A percentile compares a stretch with the other conserved stretches of the same genome.
Evolutionary conservation across 2,888 invertebrate genomes (phyloP).

Genomic region (Drosophila hamatofila): DNA sequence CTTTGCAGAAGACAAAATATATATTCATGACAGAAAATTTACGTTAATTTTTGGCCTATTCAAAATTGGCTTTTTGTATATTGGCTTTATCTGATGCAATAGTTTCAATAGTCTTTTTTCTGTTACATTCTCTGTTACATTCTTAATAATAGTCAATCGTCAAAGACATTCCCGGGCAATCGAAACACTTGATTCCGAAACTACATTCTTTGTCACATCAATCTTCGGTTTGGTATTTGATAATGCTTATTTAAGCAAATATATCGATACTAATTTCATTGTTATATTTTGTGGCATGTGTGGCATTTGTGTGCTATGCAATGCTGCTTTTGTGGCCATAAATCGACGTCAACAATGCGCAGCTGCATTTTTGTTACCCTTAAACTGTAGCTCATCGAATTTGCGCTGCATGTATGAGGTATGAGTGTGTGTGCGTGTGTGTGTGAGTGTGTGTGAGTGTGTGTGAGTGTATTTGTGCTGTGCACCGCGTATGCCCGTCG

Average conservation of each 20-base stretch:
- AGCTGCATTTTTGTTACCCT: constrained; percentile 38
- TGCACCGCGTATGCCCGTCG: constrained; percentile 40
- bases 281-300: constrained; percentile 10
- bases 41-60: too few species aligned
- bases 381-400: constrained; percentile 32
- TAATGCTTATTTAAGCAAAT: constrained; percentile 2
- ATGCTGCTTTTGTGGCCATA: constrained; percentile 28
- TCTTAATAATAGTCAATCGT: too few species aligned
- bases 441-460: constrained; percentile 1
- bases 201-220: not conserved
- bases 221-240: not conserved
- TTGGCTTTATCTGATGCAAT: too few species aligned
- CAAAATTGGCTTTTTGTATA: too few species aligned
- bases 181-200: too few species aligned
- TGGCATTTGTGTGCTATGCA: constrained; percentile 33
- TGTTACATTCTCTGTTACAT: too few species aligned
- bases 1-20: too few species aligned
- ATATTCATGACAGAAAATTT: too few species aligned
- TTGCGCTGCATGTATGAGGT: constrained; percentile 23
- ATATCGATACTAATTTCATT: not conserved
- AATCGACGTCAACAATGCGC: constrained; percentile 48
- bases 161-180: too few species aligned
- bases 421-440: constrained; percentile 6
- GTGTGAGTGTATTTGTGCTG: constrained; percentile 19
- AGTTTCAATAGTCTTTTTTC: too few species aligned